Evolutionary conservation across 2,797 vertebrate genomes (phyloP).

Genomic region (Morus bassanus): DNA sequence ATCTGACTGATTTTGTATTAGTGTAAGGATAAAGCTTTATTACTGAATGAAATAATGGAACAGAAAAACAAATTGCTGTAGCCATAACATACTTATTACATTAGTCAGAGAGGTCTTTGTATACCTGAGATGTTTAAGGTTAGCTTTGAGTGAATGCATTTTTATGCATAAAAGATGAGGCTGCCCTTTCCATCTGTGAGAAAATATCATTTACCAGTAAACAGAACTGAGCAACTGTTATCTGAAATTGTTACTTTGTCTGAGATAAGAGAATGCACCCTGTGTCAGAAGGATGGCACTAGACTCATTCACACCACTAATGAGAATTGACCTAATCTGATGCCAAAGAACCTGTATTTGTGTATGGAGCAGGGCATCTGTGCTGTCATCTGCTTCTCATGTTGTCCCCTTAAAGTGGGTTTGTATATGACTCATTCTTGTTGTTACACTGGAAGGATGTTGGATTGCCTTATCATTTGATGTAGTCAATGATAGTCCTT

Average conservation of each 20-base stretch:
- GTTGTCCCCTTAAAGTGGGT: neutral
- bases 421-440: neutral
- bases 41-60: neutral
- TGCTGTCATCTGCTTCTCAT: neutral
- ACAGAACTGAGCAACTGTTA: neutral
- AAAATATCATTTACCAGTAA: neutral
- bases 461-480: neutral
- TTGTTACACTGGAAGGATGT: neutral
- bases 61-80: neutral
- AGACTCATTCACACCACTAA: neutral
- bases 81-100: neutral
- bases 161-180: neutral
- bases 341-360: neutral
- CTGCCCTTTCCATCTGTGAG: neutral
- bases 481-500: neutral
- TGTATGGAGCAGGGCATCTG: neutral
- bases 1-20: neutral
- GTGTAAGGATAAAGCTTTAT: neutral
- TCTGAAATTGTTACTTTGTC: neutral
- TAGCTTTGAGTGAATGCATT: neutral
- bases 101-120: neutral
- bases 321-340: neutral
- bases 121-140: neutral
- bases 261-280: neutral
- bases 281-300: neutral